Conservation (phyloP, 2,797 vertebrate genomes). For the Hylomyscus alleni region DNA sequence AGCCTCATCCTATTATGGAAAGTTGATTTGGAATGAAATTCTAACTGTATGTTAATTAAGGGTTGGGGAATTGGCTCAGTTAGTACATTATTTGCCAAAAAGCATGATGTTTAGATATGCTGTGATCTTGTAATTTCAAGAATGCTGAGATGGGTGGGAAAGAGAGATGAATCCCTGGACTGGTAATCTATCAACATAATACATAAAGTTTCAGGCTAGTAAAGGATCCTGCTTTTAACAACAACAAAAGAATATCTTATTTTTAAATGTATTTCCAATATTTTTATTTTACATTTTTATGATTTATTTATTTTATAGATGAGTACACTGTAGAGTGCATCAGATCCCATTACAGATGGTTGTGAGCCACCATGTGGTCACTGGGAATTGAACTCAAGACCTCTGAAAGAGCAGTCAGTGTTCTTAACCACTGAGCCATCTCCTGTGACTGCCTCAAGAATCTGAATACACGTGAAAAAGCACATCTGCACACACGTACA, state of each 20-base stretch:
- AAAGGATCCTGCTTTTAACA: neutral
- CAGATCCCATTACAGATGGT: too few relatives aligned
- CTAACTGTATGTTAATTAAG: neutral
- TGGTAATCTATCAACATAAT: neutral
- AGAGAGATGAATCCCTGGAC: rapidly evolving
- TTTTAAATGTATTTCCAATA: too few relatives aligned
- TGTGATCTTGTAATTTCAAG: neutral
- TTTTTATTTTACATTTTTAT: too few relatives aligned
- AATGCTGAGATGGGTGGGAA: neutral
- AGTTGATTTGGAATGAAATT: neutral
- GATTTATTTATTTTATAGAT: too few relatives aligned
- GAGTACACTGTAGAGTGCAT: too few relatives aligned
- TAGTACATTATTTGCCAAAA: neutral
- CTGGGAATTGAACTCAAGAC: too few relatives aligned
- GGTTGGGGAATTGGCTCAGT: neutral
- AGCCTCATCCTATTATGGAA: too few relatives aligned
- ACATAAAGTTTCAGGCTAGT: neutral
- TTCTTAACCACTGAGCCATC: too few relatives aligned
- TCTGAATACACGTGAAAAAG: too few relatives aligned
- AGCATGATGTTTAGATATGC: neutral
- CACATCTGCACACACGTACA: neutral
- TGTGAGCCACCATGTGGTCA: too few relatives aligned
- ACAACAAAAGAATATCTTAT: neutral
- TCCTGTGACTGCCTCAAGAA: neutral
- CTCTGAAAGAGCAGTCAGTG: too few relatives aligned